phyloP scores from a whole-genome alignment of 2,888 invertebrate genomes.

The Clivina fossor region DNA sequence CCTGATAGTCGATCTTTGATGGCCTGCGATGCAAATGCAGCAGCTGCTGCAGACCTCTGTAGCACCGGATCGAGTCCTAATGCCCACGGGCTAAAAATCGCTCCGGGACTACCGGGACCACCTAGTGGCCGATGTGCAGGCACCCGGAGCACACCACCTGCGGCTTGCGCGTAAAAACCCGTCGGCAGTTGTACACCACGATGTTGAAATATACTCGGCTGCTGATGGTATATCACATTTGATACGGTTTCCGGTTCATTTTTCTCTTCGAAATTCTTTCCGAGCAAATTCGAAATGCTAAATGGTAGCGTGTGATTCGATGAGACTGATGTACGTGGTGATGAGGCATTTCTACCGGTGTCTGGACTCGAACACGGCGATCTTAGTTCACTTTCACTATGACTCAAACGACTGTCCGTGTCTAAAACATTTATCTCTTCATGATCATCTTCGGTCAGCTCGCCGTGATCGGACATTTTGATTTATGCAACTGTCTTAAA shows the following conservation, averaged over 20 bases:
- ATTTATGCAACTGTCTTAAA: neutral
- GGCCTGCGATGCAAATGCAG: conserved; percentile 78
- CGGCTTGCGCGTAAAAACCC: conserved; percentile 60
- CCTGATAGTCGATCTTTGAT: conserved; percentile 82
- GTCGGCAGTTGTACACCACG: conserved; percentile 50
- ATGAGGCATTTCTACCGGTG: conserved; percentile 56
- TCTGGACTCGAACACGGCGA: conserved; percentile 55
- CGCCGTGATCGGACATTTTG: conserved; percentile 53
- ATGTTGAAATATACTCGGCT: conserved; percentile 45
- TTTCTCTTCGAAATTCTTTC: conserved; percentile 72
- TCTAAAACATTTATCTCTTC: conserved; percentile 68
- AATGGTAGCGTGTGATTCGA: conserved; percentile 67
- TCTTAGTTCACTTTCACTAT: conserved; percentile 62
- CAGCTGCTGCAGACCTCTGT: conserved; percentile 67
- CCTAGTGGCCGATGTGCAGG: conserved; percentile 76
- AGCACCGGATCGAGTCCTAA: conserved; percentile 63
- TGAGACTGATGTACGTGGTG: conserved; percentile 52
- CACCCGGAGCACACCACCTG: conserved; percentile 75
- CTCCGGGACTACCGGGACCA: conserved; percentile 55
- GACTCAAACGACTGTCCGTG: conserved; percentile 65
- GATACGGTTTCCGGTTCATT: conserved; percentile 48
- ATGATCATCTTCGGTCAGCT: conserved; percentile 62
- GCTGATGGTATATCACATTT: conserved; percentile 46
- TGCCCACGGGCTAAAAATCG: conserved; percentile 52
- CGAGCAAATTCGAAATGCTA: conserved; percentile 78